Base-by-base conservation (phyloP, 2,797 vertebrate species). In the Sus cebifrons region DNA sequence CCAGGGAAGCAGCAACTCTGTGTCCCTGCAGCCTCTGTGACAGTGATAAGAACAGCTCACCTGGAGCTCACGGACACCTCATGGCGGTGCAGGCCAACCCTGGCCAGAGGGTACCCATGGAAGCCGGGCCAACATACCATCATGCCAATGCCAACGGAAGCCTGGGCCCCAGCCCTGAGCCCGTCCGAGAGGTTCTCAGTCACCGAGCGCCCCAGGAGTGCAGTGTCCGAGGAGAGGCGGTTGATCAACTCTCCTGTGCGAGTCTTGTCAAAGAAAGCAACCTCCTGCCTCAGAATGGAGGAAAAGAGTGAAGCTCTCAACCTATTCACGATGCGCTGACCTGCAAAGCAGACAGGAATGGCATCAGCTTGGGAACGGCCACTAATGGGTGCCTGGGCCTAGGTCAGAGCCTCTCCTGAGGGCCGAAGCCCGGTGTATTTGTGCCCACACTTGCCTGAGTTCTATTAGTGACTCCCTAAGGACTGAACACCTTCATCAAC, bases 171-270 rank as follows among this genome's bases (percentile, higher is more conserved):
- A 1, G 99, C 99, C 97, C 99, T 98, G 92, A 99, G 99, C 27
- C 99, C 99, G 17, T 99, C 99, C 0, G 99, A 99, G 89, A 99
- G 98, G 98, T 99, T 99, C 98, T 99, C 99, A 0, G 99, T 99
- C 97, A 99, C 98, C 0, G 99, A 99, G 97, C 90, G 98, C 71
- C 99, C 99, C 29, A 99, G 98, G 71, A 99, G 98, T 0, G 99
- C 97, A 0, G 99, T 99, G 98, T 99, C 99, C 3, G 99, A 99
- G 0, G 99, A 99, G 84, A 99, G 99, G 68, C 99, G 99, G 96
- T 99, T 99, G 97, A 99, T 99, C 95, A 99, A 98, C 97, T 99
- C 99, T 56, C 99, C 99, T 0, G 99, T 99, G 96, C 99, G 99
- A 32, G 99, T 99, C 98, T 98, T 99, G 98, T 99, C 99, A 98